Evolutionary conservation across 2,888 invertebrate species (phyloP), one percentile per base, ranked within the genome.

Genomic region (Therioaphis trifolii): DNA sequence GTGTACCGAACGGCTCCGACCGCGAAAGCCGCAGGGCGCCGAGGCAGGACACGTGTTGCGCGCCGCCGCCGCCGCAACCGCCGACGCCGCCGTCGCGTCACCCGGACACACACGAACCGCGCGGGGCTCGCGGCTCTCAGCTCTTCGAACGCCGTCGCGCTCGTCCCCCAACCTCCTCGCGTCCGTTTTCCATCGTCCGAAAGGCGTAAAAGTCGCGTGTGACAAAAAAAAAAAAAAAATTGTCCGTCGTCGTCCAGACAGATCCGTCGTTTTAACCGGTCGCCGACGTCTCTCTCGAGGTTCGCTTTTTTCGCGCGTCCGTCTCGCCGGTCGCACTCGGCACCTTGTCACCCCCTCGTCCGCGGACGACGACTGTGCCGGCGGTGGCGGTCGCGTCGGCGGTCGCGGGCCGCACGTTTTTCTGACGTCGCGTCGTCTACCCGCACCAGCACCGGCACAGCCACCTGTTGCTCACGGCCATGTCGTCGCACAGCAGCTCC

Each of bases 401-500:
- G 12, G 66, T n/a, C 29, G 49, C 21, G 15, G 15, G 29, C 63
- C 35, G 63, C 29, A 4, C 7, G 43, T 29, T n/a, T 29, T 52
- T 52, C 35, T 66, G 49, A 66, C 66, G 66, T 75, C 11, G 21
- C 18, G 15, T n/a, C 5, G 40, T 58, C 55, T 11, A 21, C 69
- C 15, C 29, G 27, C n/a, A 12, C 24, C n/a, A n/a, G n/a, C n/a
- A n/a, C n/a, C n/a, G n/a, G n/a, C n/a, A n/a, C 61, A 27, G 24
- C 49, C 71, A 80, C 80, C 80, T 80, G 80, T 80, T 80, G 80
- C 69, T 43, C 29, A 4, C 1, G 21, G n/a, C 2, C 58, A 68
- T 74, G 82, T 82, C 82, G 15, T 82, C 82, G 63, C 63, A 82
- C 49, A 82, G 82, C 63, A 82, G 82, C 29, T 82, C 82, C 14